Conservation (phyloP, 2,888 invertebrate species). For the Pyrrhosoma nymphula region DNA sequence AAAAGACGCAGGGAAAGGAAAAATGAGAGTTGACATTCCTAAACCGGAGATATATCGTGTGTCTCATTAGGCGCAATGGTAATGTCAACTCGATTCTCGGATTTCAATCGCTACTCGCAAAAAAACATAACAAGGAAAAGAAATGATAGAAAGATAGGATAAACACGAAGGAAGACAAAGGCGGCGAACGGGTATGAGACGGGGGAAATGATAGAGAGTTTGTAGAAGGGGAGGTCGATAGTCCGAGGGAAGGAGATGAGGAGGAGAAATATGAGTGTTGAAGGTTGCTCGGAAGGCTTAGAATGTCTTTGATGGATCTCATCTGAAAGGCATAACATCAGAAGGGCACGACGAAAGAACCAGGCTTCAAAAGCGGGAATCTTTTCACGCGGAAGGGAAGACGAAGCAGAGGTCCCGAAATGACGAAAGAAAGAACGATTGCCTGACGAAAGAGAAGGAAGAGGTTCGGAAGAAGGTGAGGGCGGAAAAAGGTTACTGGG, state of each 20-base stretch:
- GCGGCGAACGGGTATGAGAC: not conserved
- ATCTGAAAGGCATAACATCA: not conserved
- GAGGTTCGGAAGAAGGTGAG: not conserved
- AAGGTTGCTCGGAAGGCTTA: not conserved
- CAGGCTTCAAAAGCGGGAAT: not conserved
- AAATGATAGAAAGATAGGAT: not conserved
- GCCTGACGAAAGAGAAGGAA: not conserved
- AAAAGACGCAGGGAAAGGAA: not conserved
- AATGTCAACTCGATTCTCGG: not conserved
- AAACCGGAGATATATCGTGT: slow-evolving; percentile 28
- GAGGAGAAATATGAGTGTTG: not conserved
- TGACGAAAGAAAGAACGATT: not conserved
- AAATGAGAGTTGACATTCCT: not conserved
- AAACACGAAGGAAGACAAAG: not conserved
- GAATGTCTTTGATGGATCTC: slow-evolving; percentile 55
- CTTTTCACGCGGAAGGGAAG: not conserved
- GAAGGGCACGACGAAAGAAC: not conserved
- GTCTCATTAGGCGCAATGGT: slow-evolving; percentile 43
- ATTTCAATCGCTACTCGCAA: not conserved
- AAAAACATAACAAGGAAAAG: not conserved
- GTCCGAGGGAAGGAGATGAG: not conserved
- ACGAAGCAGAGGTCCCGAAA: not conserved
- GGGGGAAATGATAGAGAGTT: too few relatives aligned
- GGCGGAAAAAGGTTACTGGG: not conserved
- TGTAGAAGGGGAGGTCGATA: not conserved